These are phyloP conservation scores for Falco novaeseelandiae DNA, from an alignment of 2,797 vertebrate genomes.

Conservation along the genomic window DNA sequence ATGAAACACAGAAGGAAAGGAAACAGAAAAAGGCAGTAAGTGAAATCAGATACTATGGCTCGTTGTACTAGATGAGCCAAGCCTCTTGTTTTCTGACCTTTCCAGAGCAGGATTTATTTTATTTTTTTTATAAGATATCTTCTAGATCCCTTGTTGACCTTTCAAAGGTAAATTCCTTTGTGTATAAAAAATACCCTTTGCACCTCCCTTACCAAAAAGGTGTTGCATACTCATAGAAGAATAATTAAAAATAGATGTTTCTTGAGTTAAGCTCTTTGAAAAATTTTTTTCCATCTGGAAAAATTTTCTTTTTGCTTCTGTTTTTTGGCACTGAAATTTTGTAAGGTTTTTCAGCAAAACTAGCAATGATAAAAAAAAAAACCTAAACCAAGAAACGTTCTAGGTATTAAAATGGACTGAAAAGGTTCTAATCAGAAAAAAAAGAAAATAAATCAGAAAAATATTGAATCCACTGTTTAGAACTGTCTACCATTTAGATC, in stretches of 20 bases:
- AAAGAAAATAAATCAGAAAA: background rate
- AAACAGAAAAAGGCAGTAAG: background rate
- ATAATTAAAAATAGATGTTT: background rate
- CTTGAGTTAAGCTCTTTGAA: background rate
- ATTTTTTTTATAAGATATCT: background rate
- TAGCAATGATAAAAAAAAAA: background rate
- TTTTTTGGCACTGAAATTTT: background rate
- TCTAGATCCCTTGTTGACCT: background rate
- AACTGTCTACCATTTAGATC: background rate
- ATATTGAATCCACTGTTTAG: background rate
- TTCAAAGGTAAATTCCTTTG: background rate
- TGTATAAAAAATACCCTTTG: background rate
- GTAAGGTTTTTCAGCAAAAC: background rate
- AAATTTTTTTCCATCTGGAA: background rate
- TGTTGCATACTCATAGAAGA: background rate
- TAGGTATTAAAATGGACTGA: background rate
- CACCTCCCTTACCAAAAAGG: background rate
- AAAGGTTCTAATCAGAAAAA: background rate
- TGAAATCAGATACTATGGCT: background rate
- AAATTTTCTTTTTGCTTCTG: background rate
- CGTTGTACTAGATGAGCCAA: background rate
- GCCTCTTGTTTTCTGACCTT: background rate
- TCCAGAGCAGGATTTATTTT: background rate
- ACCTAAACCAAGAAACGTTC: background rate
- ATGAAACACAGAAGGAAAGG: background rate